Evolutionary conservation across 2,113 vertebrate genomes (phyloP).

Genomic region (Albula goreensis): DNA sequence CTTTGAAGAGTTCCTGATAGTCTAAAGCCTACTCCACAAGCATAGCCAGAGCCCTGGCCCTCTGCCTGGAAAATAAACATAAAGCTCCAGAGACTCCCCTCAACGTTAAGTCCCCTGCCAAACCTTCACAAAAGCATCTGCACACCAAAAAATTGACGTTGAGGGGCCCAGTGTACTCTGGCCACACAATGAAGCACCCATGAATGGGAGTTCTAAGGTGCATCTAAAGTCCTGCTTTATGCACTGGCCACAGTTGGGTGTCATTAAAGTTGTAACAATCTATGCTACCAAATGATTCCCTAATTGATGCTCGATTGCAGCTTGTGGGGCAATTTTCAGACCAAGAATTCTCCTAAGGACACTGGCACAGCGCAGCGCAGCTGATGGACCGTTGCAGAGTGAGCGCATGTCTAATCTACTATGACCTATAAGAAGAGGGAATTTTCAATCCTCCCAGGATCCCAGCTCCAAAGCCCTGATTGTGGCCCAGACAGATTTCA

Average conservation of each 20-base stretch:
- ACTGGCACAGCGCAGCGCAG: background rate
- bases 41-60: background rate
- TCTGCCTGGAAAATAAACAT: conserved; percentile 10
- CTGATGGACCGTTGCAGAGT: background rate
- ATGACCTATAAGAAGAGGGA: background rate
- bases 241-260: background rate
- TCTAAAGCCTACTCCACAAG: background rate
- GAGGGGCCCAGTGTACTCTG: background rate
- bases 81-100: background rate
- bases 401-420: conserved; percentile 1
- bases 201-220: background rate
- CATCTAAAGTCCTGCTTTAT: background rate
- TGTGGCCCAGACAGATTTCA: background rate
- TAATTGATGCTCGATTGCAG: background rate
- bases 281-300: background rate
- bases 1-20: background rate
- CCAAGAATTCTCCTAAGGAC: background rate
- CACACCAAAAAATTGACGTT: background rate
- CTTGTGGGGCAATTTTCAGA: background rate
- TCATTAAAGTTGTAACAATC: background rate
- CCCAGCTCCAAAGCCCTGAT: background rate
- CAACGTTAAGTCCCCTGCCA: background rate
- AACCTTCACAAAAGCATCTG: background rate
- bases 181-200: background rate
- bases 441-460: background rate